Evolutionary conservation across 2,113 vertebrate species (phyloP), one percentile per base, ranked within the genome.

Genomic region (Barnardius zonarius): DNA sequence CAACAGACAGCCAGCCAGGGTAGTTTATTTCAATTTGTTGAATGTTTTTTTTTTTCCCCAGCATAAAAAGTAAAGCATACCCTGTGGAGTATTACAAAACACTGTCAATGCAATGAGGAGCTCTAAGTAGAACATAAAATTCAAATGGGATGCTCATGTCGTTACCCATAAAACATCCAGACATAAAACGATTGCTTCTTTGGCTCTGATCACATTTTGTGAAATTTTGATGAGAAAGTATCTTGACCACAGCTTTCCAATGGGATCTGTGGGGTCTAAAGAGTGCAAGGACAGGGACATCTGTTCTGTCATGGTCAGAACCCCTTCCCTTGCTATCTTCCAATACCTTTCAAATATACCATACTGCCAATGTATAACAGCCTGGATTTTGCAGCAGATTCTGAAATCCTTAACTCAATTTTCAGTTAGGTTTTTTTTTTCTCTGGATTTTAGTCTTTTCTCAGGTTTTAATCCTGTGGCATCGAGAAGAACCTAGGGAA

Each of bases 91-190:
- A 92, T 63, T 94, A 84, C 13, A 96, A 84, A 61, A 89, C 62
- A 92, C 41, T 96, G 83, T 72, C 76, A 96, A 37, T 62, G 74
- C 82, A 93, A 44, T 75, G 75, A 93, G 43, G 52, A 82, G 59
- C 83, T 97, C 82, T 88, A 96, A 95, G 79, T 82, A 91, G 69
- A 95, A 97, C 83, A 96, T 89, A 97, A 97, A 97, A 97, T 93
- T 88, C 76, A 97, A 97, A 97, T 87, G 52, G 43, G 79, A 96
- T 97, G 88, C 54, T 95, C 16, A 62, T 62, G 66, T 51, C 74
- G 81, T 91, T 95, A 83, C 49, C 95, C 63, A 82, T 95, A 92
- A 97, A 96, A 87, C 75, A 97, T 90, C 73, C 51, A 84, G 92
- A 92, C 57, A 83, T 73, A 96, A 96, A 95, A 90, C 15, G 5